Conservation (phyloP, 2,113 vertebrate species). For the Paratilapia polleni region DNA sequence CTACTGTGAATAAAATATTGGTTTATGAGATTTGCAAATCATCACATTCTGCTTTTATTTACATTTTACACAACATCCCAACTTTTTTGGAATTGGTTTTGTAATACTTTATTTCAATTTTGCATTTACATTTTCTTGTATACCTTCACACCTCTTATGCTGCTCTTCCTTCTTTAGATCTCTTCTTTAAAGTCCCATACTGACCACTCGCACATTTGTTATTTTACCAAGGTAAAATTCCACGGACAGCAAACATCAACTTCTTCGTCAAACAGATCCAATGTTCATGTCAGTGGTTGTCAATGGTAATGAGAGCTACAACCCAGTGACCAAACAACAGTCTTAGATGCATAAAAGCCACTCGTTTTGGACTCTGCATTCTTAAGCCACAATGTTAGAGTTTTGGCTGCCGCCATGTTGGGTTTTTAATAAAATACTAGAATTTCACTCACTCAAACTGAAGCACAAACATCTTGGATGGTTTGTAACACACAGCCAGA, state of each 20-base stretch:
- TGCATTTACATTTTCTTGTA: background rate
- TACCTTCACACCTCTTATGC: background rate
- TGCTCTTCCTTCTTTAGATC: no score
- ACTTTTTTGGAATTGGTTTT: no score
- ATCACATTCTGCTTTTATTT: no score
- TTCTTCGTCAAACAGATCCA: no score
- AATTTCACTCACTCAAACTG: rapidly evolving
- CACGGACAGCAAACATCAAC: no score
- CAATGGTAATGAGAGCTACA: background rate
- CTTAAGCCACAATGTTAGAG: no score
- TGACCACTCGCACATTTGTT: no score
- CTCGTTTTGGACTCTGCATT: background rate
- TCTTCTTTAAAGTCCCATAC: no score
- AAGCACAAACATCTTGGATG: background rate
- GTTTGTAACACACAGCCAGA: rapidly evolving
- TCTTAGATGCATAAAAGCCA: background rate
- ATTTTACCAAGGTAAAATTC: no score
- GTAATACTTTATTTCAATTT: background rate
- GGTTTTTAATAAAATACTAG: rapidly evolving
- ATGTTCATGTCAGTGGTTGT: background rate
- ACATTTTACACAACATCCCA: no score
- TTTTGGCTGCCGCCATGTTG: background rate
- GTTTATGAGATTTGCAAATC: no score
- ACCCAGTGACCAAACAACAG: background rate
- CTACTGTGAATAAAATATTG: no score